Evolutionary conservation across 1,140 invertebrate species (phyloP).

Genomic region (Pissodes strobi): DNA sequence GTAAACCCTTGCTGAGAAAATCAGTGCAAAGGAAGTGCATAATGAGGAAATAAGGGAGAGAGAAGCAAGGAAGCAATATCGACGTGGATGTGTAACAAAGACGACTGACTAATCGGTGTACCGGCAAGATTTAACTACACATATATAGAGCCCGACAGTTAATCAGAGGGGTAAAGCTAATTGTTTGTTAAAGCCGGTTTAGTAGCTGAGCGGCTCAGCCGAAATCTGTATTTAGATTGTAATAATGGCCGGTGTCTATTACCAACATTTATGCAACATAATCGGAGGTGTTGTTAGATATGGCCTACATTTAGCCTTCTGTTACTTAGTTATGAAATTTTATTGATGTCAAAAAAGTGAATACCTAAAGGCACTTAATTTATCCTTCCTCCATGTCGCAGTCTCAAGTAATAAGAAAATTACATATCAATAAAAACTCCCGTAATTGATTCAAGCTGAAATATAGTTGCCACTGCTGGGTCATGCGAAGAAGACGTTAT

Average conservation of each 20-base stretch:
- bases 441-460: too few species aligned
- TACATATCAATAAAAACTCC: too few species aligned
- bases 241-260: conserved; percentile 8
- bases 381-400: too few species aligned
- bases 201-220: conserved; percentile 11
- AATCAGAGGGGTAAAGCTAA: conserved; percentile 16
- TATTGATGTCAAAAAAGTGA: too few species aligned
- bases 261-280: neutral
- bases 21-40: conserved; percentile 47
- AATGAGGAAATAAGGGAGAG: conserved; percentile 49
- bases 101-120: conserved; percentile 24
- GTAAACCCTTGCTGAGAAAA: conserved; percentile 49
- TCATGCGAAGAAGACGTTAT: too few species aligned
- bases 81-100: conserved; percentile 29
- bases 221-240: conserved; percentile 12
- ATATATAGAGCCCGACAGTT: conserved; percentile 9
- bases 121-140: conserved; percentile 27
- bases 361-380: too few species aligned
- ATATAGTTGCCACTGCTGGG: too few species aligned
- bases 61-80: conserved; percentile 22
- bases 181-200: conserved; percentile 17
- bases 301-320: too few species aligned
- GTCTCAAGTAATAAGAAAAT: too few species aligned
- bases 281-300: too few species aligned
- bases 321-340: too few species aligned